These are phyloP conservation scores for Oegoconia quadripuncta DNA, from an alignment of 2,888 invertebrate genomes.

Conservation along the genomic window DNA sequence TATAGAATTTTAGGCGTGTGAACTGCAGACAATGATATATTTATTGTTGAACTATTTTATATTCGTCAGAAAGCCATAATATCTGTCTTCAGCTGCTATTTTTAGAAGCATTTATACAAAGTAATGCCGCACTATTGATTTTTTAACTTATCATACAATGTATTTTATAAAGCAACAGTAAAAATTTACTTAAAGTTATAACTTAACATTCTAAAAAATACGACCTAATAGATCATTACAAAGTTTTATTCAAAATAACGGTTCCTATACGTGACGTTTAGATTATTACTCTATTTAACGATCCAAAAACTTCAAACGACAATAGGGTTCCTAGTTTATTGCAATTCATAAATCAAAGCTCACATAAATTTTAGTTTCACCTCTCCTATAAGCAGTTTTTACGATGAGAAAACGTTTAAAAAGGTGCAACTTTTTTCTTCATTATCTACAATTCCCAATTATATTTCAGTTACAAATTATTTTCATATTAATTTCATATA, in stretches of 20 bases:
- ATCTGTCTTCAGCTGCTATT: too few species aligned
- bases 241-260: conserved; percentile 54
- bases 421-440: too few species aligned
- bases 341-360: conserved; percentile 57
- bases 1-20: too few species aligned
- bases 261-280: conserved; percentile 57
- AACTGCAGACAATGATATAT: too few species aligned
- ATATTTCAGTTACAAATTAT: too few species aligned
- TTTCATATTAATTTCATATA: too few species aligned
- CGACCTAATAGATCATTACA: conserved; percentile 39
- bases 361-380: conserved; percentile 54
- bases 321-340: conserved; percentile 63
- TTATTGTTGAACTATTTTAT: too few species aligned
- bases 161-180: conserved; percentile 23
- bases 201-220: conserved; percentile 27
- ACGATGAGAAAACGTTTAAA: conserved; percentile 46
- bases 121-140: too few species aligned
- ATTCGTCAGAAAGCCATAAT: too few species aligned
- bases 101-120: too few species aligned
- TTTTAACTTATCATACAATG: too few species aligned
- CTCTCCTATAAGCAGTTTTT: conserved; percentile 39
- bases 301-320: conserved; percentile 56
- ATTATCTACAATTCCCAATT: too few species aligned
- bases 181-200: conserved; percentile 10
- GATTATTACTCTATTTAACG: conserved; percentile 67